A percentile compares a stretch with the other conserved stretches of the same genome.
Conservation (phyloP, 23 tunicate species). For the Halocynthia roretzi region DNA sequence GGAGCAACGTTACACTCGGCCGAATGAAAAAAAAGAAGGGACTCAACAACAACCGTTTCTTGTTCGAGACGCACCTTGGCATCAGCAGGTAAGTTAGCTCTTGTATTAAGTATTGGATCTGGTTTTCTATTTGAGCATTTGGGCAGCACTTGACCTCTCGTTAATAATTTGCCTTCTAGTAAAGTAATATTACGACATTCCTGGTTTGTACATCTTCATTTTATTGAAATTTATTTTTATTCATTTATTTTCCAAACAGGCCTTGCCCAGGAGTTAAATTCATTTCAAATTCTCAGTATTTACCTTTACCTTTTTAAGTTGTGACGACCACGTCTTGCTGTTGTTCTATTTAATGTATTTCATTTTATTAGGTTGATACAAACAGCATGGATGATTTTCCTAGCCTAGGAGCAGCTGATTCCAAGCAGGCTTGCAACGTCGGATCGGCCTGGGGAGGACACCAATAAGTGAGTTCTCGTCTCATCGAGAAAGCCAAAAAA, state of each 20-base stretch:
- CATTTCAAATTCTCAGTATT: no score
- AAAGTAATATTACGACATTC: no score
- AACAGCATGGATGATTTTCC: conserved; percentile 98
- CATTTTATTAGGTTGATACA: conserved; percentile 69
- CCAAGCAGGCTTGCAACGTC: neutral
- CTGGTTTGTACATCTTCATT: no score
- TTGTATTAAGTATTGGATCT: neutral
- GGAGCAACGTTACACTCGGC: conserved; percentile 68
- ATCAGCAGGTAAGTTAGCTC: conserved; percentile 54
- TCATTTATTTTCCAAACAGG: no score
- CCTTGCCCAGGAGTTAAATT: no score
- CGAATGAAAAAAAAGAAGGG: neutral
- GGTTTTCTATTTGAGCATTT: neutral
- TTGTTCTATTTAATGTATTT: no score
- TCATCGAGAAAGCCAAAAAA: no score
- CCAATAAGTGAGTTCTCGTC: conserved; percentile 4
- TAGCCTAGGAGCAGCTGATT: conserved; percentile 43
- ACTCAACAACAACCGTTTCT: conserved; percentile 24
- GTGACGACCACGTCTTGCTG: no score
- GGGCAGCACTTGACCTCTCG: neutral
- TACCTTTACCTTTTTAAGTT: no score
- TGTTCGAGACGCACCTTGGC: conserved; percentile 94
- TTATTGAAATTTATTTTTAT: no score
- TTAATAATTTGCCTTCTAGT: neutral
- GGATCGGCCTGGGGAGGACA: conserved; percentile 22